Evolutionary conservation across 23 tunicate genomes (phyloP), one percentile per base, ranked within the genome.

Genomic region (Phallusia fumigata): DNA sequence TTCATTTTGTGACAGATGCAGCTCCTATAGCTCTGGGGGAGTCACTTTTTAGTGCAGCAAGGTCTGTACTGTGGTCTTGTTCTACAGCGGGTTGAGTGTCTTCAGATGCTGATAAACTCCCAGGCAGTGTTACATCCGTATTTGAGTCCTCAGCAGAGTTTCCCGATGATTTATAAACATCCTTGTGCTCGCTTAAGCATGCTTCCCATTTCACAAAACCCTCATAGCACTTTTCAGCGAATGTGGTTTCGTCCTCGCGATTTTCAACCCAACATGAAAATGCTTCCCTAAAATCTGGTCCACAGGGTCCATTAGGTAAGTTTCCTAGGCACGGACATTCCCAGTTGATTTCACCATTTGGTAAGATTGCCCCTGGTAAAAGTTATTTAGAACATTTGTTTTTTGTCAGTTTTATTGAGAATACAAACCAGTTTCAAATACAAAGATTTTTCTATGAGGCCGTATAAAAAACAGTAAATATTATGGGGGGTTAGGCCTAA

Each of bases 251-350:
- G 53, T 94, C 88, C 31, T 89, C 84, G 65, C 64, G 78, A 64
- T 86, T 85, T 30, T 94, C 98, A 21, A 89, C 98, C 94, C 94
- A 94, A 75, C 98, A 94, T 40, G 91, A 79, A 75, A 94, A 94
- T n/a, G 95, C 88, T 82, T 89, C 98, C 1, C 91, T 82, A 83
- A 94, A 94, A n/a, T 52, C 77, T 0, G 88, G 85, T 0, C 98
- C 98, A 86, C 98, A 94, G 2, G 98, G 98, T 26, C 98, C 98
- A 64, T 89, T 94, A 0, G 98, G 98, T 49, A 94, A 32, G 75
- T 94, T 94, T 34, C 98, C 98, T 8, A 94, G 75, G 87, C 98
- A 94, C n/a, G 98, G 98, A 64, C 98, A 94, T 45, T 94, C 98
- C 98, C 98, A 94, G 79, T 94, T 94, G 53, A 94, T 94, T 78